Evolutionary conservation across 2,113 vertebrate genomes (phyloP), one percentile per base, ranked within the genome.

Genomic region (Dermatemys mawii): DNA sequence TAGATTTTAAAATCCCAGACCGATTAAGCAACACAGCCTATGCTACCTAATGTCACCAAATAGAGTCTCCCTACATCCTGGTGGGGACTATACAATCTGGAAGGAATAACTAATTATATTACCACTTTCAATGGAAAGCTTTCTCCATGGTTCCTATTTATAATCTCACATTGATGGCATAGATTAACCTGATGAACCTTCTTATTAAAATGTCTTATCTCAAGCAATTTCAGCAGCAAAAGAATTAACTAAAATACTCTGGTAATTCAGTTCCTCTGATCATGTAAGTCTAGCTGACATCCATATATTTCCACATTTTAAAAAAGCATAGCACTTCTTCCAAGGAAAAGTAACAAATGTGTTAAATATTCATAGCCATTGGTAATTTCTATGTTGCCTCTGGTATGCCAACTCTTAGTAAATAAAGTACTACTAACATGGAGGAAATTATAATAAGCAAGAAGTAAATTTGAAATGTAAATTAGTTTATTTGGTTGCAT

Each of bases 391-490:
- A n/a, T 80, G 75, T 5, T 89, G 6, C 60, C 14, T 86, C 35
- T 38, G 1, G 49, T 84, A 83, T 6, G 38, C 38, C 14, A 91
- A 6, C 16, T 29, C 86, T 87, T 85, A 53, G 19, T 32, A 96
- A 94, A 92, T 84, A 60, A 2, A 3, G 7, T 86, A 44, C 51
- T 94, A 82, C 11, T 79, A 93, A 83, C 44, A 86, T 46, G 19
- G 75, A 82, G 9, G 89, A 92, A 94, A 94, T 83, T 60, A 93
- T 90, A 96, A 93, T 75, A 84, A 89, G 13, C 26, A 92, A 95
- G 88, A 96, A 78, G 3, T 57, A 8, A 3, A 67, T 79, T 94
- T 80, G 78, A 96, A 92, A 95, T 92, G 22, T 86, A 90, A 92
- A 93, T 89, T 70, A 27, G 2, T 87, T 94, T 88, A 82, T 93